phyloP scores from a whole-genome alignment of 2,888 invertebrate genomes.

The Parnassius smintheus region DNA sequence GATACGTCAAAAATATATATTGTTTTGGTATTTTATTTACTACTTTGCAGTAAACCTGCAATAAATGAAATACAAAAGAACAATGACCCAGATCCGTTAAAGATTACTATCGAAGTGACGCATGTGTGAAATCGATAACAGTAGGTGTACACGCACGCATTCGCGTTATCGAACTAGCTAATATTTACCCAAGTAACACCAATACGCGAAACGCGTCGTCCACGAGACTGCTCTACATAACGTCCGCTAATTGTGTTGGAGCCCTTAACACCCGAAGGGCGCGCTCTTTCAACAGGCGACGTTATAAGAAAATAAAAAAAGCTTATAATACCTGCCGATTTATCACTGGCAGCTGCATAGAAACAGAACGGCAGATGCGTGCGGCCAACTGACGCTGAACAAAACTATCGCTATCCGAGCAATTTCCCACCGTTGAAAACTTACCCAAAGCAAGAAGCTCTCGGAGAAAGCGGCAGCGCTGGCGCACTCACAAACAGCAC shows the following conservation, averaged over 20 bases:
- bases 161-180: slow-evolving; percentile 64
- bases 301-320: slow-evolving; percentile 50
- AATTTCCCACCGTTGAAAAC: slow-evolving; percentile 48
- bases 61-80: slow-evolving; percentile 70
- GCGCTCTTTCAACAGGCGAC: slow-evolving; percentile 30
- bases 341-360: slow-evolving; percentile 69
- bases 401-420: slow-evolving; percentile 48
- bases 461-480: slow-evolving; percentile 54
- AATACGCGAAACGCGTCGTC: slow-evolving; percentile 62
- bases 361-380: slow-evolving; percentile 74
- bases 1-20: too few relatives aligned
- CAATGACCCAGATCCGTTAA: slow-evolving; percentile 78
- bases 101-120: slow-evolving; percentile 78
- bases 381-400: slow-evolving; percentile 59
- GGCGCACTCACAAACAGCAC: slow-evolving; percentile 78
- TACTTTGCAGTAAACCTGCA: slow-evolving; percentile 40
- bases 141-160: slow-evolving; percentile 68
- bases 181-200: slow-evolving; percentile 72
- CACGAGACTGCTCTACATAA: slow-evolving; percentile 47
- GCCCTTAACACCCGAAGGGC: slow-evolving; percentile 4
- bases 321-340: slow-evolving; percentile 62
- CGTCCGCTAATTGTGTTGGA: slow-evolving; percentile 5
- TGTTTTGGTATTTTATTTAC: too few relatives aligned
- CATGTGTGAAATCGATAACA: slow-evolving; percentile 79
- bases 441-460: slow-evolving; percentile 53